These are phyloP conservation scores for Apomyelois bistriatella DNA, from an alignment of 2,888 invertebrate species.

Conservation along the genomic window DNA sequence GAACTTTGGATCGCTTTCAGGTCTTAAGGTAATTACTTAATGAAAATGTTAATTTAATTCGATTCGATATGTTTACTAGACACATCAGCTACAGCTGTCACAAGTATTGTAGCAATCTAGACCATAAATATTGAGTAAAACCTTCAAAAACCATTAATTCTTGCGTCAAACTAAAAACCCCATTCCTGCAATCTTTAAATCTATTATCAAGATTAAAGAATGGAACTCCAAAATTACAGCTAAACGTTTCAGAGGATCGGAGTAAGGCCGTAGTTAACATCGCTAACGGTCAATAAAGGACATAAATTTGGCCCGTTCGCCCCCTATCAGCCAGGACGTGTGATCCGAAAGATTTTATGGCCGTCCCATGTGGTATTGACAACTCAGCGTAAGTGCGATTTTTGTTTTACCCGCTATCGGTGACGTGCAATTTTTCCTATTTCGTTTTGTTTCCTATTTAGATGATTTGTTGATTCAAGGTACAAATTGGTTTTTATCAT, in stretches of 20 bases:
- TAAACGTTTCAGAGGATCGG: neutral
- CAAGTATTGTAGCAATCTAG: too few species aligned
- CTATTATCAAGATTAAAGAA: conserved; percentile 8
- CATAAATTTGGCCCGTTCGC: conserved; percentile 34
- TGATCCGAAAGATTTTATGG: conserved; percentile 7
- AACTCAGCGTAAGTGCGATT: conserved; percentile 6
- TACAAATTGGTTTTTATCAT: too few species aligned
- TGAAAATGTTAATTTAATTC: too few species aligned
- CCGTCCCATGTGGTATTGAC: conserved; percentile 9
- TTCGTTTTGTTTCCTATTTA: neutral
- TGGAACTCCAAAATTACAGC: conserved; percentile 4
- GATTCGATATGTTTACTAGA: neutral
- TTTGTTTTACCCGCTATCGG: neutral
- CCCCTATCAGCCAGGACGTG: conserved; percentile 15
- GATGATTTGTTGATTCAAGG: neutral
- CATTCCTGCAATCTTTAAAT: neutral
- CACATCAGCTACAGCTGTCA: too few species aligned
- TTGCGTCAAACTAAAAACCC: too few species aligned
- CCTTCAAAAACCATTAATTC: too few species aligned
- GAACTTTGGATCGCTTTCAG: neutral
- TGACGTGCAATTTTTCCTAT: neutral
- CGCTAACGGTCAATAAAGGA: conserved; percentile 48
- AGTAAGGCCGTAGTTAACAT: conserved; percentile 27
- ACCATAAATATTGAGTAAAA: too few species aligned
- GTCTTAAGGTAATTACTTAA: too few species aligned